Evolutionary conservation across 2,888 invertebrate species (phyloP), one percentile per base, ranked within the genome.

Genomic region (Drosophila mayaguana): DNA sequence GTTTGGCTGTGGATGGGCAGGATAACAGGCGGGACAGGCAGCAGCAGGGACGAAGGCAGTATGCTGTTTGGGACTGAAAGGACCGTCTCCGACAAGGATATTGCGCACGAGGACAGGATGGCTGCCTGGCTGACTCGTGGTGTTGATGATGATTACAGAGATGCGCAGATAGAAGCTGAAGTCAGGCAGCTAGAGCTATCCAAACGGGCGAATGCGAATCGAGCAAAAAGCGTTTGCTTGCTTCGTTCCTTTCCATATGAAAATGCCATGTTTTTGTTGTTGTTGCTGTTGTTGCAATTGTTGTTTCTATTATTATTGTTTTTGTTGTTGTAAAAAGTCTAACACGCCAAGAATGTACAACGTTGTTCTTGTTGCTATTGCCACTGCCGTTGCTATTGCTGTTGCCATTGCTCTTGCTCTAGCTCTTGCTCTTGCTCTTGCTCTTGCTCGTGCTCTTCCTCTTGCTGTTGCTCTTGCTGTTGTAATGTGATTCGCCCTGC

Each of bases 91-190:
- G 82, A 84, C 88, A 89, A 84, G 84, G 88, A 84, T 84, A 84
- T 84, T 84, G 88, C 85, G 83, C 83, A 88, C 87, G 89, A 88
- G 87, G 87, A 83, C 89, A 83, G 89, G 89, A 89, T 84, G 85
- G 80, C 65, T 65, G 65, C 46, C 75, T 85, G 83, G 75, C 86
- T 83, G 72, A 79, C 82, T 80, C 89, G 87, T 89, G 80, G 84
- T 84, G 84, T 84, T 84, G 84, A 84, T 84, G 84, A 89, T 84
- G 84, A 84, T 84, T 84, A 89, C 89, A 89, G 88, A 89, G 84
- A 84, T 84, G 89, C 88, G 77, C 88, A 87, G 87, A 84, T 84
- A 84, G 88, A 83, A 88, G 69, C 79, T 63, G 59, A 63, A 78
- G 71, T 67, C 81, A 75, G 50, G 63, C 68, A 67, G 62, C 75